These are phyloP conservation scores for Catocala nupta DNA, from an alignment of 2,888 invertebrate species.

Conservation along the genomic window DNA sequence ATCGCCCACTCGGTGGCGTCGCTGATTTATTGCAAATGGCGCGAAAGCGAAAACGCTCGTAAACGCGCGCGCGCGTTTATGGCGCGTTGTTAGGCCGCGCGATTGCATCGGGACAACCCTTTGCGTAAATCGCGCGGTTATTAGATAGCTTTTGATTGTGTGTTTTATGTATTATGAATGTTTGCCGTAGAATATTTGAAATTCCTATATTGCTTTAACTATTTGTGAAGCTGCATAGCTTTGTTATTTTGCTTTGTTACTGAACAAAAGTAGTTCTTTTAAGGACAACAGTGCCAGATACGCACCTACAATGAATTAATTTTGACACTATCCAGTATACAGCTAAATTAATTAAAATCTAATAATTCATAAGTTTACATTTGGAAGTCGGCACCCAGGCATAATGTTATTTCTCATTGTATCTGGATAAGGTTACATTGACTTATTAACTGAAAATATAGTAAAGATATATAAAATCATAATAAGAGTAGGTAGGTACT, in stretches of 20 bases:
- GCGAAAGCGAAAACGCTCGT: slow-evolving; percentile 86
- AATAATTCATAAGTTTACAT: no score
- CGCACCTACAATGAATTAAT: no score
- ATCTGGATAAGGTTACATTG: no score
- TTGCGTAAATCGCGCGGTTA: slow-evolving; percentile 67
- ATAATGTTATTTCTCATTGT: no score
- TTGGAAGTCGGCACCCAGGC: no score
- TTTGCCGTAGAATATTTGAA: slow-evolving; percentile 16
- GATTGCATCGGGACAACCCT: slow-evolving; percentile 72
- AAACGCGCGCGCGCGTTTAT: slow-evolving; percentile 78
- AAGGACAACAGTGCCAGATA: no score
- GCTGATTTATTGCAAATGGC: slow-evolving; percentile 86
- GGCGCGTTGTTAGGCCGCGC: slow-evolving; percentile 75
- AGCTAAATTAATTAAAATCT: no score
- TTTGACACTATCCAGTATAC: no score
- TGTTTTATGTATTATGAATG: slow-evolving; percentile 30
- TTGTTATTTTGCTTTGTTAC: background rate
- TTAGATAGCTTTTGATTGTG: slow-evolving; percentile 67
- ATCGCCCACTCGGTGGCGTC: slow-evolving; percentile 79
- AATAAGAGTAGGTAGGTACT: no score
- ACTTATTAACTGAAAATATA: no score
- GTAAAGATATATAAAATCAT: no score
- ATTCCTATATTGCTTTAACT: background rate
- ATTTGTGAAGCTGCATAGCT: background rate
- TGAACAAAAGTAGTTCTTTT: no score